Evolutionary conservation across 2,797 vertebrate genomes (phyloP), one percentile per base, ranked within the genome.

Genomic region (Tachyglossus aculeatus): DNA sequence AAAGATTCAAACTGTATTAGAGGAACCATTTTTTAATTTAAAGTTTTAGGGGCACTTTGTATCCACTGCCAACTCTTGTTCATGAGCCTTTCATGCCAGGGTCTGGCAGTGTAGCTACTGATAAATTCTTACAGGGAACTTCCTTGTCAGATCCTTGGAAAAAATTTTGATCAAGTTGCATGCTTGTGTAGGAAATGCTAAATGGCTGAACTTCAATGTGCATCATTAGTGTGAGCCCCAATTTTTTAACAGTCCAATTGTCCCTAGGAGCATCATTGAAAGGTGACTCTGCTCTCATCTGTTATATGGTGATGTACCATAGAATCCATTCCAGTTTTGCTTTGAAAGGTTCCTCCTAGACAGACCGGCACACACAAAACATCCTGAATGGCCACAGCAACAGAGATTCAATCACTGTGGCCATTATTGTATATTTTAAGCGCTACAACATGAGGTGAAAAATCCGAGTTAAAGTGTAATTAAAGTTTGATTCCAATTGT

Each of bases 401-500:
- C 24, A 2, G 1, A 59, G 16, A 64, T 59, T 56, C 8, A 37
- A 62, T 71, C 7, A 66, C 48, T 47, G 67, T 81, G 81, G 65
- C 80, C 78, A 85, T 78, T 84, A 83, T 77, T 76, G 67, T 61
- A 77, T 86, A 72, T 64, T 84, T 82, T 73, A 83, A 88, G 67
- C 82, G 68, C 65, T 71, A 82, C 58, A 83, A 64, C 57, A 47
- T 72, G 39, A 45, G 55, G 29, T 33, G 34, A 85, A 80, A 74
- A 80, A 75, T 71, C 55, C 32, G 61, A 54, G 61, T 73, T 83
- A 81, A 84, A 83, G 56, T 84, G 47, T 76, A 83, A 81, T 88
- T 72, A 83, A 89, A 86, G 38, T 74, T 81, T 84, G 56, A 84
- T 84, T 87, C 51, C 43, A 9, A 44, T 88, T 88, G 85, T 78